Evolutionary conservation across 2,797 vertebrate species (phyloP).

Genomic region (Avahi laniger): DNA sequence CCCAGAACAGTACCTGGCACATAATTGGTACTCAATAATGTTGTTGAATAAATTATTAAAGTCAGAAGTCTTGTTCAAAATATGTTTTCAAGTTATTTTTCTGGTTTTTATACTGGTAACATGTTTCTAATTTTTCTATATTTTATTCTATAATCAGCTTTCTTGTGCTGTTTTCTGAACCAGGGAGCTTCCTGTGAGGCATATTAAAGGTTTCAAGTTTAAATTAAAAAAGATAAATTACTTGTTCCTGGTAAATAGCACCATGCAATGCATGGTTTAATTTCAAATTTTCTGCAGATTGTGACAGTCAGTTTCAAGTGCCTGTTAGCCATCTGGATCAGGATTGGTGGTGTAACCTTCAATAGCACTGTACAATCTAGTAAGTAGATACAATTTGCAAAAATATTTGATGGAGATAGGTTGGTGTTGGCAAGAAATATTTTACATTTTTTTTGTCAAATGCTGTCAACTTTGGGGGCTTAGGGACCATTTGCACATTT

Average conservation of each 20-base stretch:
- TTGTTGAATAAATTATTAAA: conserved; percentile 20
- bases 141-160: conserved; percentile 45
- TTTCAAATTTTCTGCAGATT: conserved; percentile 43
- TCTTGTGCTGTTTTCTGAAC: conserved; percentile 46
- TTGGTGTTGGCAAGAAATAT: neutral
- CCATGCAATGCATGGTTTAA: conserved; percentile 1
- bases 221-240: conserved; percentile 48
- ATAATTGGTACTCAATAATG: conserved; percentile 4
- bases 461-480: neutral
- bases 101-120: neutral
- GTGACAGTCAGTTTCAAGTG: conserved; percentile 42
- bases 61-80: conserved; percentile 21
- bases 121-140: conserved; percentile 13
- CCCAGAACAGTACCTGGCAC: neutral
- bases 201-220: conserved; percentile 48
- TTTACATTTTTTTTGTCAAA: conserved; percentile 1
- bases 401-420: neutral
- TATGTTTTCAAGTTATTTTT: conserved; percentile 29
- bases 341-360: neutral
- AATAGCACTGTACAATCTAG: neutral
- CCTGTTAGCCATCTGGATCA: conserved; percentile 38
- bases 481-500: neutral
- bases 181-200: neutral
- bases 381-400: neutral
- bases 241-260: conserved; percentile 38